Base-by-base conservation (phyloP, 2,888 invertebrate genomes). In the Drosophila borealis region DNA sequence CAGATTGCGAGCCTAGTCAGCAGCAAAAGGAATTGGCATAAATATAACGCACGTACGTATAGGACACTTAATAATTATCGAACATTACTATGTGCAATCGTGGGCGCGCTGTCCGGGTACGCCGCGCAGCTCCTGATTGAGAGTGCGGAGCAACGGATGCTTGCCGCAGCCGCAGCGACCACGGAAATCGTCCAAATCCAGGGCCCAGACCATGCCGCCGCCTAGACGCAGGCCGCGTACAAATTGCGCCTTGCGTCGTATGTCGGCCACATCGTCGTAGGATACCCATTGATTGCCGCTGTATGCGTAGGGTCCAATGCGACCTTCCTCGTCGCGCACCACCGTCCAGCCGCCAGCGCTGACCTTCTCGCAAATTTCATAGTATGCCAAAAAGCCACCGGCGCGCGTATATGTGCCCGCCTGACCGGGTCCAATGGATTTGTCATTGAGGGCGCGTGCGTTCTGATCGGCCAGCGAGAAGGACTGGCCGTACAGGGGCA, bases 141-240 rank as follows among this genome's bases (percentile, higher is more conserved):
- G 91, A 0, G 96, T 95, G 29, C 94, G 93, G 53, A 96, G 91
- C 13, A 96, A 91, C 0, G 96, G 96, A 91, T 95, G 94, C 54
- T 94, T 93, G 4, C 95, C 95, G 90, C 96, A 96, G 6, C 95
- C 94, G 89, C 96, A 96, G 48, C 92, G 91, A 25, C 94, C 95
- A 55, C 94, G 93, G 93, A 96, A 96, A 90, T 96, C 96, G 89
- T 96, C 96, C 80, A 96, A 93, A 92, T 96, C 96, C 21, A 96
- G 91, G 0, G 96, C 96, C 96, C 96, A 96, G 19, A 96, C 93
- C 93, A 96, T 96, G 9, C 95, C 96, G 8, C 96, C 96, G 2
- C 96, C 95, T 25, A 95, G 92, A 0, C 94, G 94, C 36, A 94
- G 90, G 10, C 93, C 92, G 66, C 94, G 93, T 0, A 95, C 93